Percentiles rank a stretch among this genome's conserved stretches.
Conservation (phyloP, 1,140 invertebrate species). For the Bemisia tabaci region DNA sequence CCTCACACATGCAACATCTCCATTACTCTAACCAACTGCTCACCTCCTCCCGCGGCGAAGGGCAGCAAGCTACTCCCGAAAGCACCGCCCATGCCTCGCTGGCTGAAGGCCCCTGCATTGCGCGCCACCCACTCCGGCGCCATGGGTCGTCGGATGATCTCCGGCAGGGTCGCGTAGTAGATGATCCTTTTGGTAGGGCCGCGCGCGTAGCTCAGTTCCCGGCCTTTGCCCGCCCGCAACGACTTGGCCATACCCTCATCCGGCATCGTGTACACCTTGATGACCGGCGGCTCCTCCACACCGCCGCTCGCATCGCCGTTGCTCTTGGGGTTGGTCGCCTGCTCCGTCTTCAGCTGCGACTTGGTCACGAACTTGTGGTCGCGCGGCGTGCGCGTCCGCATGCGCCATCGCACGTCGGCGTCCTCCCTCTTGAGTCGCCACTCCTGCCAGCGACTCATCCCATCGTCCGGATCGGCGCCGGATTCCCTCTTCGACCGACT, state of each 20-base stretch:
- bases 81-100: not conserved
- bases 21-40: not conserved
- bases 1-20: not conserved
- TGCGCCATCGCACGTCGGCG: not conserved
- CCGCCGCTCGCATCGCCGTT: too few relatives aligned
- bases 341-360: not conserved
- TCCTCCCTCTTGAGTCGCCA: not conserved
- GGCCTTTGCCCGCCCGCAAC: not conserved
- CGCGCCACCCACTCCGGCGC: not conserved
- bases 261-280: not conserved
- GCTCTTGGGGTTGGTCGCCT: not conserved
- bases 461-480: too few relatives aligned
- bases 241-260: not conserved
- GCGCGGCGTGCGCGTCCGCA: not conserved
- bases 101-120: not conserved
- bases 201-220: not conserved
- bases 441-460: too few relatives aligned
- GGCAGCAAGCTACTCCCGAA: not conserved
- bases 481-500: too few relatives aligned
- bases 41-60: not conserved
- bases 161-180: constrained; percentile 36
- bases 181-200: constrained; percentile 29
- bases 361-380: not conserved
- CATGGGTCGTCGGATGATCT: constrained; percentile 31
- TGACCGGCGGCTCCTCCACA: not conserved